phyloP scores from a whole-genome alignment of 2,113 vertebrate species.

The Tympanuchus pallidicinctus region DNA sequence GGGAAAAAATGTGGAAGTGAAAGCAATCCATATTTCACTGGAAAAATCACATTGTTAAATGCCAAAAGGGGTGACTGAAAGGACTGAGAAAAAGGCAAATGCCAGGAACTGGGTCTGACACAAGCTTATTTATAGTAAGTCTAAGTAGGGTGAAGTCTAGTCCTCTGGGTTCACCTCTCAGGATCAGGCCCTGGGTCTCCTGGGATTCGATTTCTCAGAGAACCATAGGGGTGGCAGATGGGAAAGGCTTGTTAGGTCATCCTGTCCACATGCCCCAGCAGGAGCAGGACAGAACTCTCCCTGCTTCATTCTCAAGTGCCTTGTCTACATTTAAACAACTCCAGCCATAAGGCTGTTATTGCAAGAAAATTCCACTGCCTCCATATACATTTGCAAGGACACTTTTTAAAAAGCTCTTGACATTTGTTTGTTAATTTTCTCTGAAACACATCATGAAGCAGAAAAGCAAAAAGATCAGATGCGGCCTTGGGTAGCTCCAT shows the following conservation, averaged over 20 bases:
- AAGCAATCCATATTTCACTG: conserved; percentile 18
- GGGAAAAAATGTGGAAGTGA: conserved; percentile 52
- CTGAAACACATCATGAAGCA: neutral
- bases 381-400: neutral
- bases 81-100: conserved; percentile 58
- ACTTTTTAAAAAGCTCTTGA: conserved; percentile 1
- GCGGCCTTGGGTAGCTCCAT: neutral
- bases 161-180: conserved; percentile 65
- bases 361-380: conserved; percentile 40
- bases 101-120: conserved; percentile 35
- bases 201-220: conserved; percentile 69
- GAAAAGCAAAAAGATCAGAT: neutral
- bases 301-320: conserved; percentile 42
- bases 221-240: conserved; percentile 60
- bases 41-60: conserved; percentile 44
- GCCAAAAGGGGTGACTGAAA: conserved; percentile 55
- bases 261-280: conserved; percentile 54
- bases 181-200: conserved; percentile 62
- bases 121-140: conserved; percentile 66
- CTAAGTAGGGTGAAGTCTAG: conserved; percentile 57
- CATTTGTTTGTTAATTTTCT: neutral
- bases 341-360: neutral
- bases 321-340: conserved; percentile 38
- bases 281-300: neutral
- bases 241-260: conserved; percentile 68